Base-by-base conservation (phyloP, 1,140 invertebrate genomes). In the Papilio machaon region DNA sequence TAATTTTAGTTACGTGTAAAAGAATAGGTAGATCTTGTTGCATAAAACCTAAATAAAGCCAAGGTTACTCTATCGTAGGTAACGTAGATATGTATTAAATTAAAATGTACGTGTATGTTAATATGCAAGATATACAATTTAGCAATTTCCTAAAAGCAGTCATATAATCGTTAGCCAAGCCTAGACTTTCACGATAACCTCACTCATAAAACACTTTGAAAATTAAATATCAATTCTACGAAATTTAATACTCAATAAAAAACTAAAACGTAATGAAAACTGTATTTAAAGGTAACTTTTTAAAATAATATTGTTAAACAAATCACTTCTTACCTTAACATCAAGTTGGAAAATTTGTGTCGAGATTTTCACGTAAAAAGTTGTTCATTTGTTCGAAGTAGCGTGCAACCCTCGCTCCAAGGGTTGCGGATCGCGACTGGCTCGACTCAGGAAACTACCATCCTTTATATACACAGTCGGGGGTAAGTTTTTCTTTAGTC, bases 351-450 rank as follows among this genome's bases (percentile, higher is more conserved):
- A 76, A 76, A 76, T 76, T 76, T 23, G 7, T 47, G 17, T 76
- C 43, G 11, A 54, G 23, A 11, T 76, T 76, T 76, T 76, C 74
- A 19, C 74, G 74, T 76, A 76, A 76, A 76, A 76, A 76, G 74
- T 76, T 76, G 9, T n/a, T 23, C 19, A 49, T 76, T 49, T 54
- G 19, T 47, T 19, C 47, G 17, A 11, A n/a, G n/a, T 19, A n/a
- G 43, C 19, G 47, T 15, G 23, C 74, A 23, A 52, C n/a, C 74
- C 13, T 76, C 74, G 7, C n/a, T 47, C n/a, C 15, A 23, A 19
- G n/a, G 47, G 46, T 47, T 19, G 46, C 47, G 73, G 46, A 23
- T 49, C 74, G 74, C 46, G 74, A 76, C 74, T 76, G 74, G 5
- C 74, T 76, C 74, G 74, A 52, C 74, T 23, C 74, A 47, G 47